Evolutionary conservation across 1,140 invertebrate genomes (phyloP).

Genomic region (Harpegnathos saltator): DNA sequence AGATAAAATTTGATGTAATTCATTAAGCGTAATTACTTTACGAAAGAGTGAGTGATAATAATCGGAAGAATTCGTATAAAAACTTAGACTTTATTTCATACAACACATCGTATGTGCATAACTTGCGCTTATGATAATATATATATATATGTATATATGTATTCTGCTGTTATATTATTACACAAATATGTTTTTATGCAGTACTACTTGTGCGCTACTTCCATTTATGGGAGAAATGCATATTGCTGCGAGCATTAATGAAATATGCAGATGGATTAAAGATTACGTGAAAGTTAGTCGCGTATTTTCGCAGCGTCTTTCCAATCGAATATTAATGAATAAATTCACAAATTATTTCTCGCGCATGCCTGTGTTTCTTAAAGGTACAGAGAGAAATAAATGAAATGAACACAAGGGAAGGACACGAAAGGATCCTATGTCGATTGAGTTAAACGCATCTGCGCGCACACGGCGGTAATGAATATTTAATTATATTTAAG

Average conservation of each 20-base stretch:
- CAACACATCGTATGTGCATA: conserved; percentile 44
- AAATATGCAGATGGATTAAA: conserved; percentile 2
- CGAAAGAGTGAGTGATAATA: not conserved
- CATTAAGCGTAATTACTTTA: too few species aligned
- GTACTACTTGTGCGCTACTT: not conserved
- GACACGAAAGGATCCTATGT: too few species aligned
- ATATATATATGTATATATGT: conserved; percentile 16
- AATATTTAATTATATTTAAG: not conserved
- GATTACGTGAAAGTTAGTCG: conserved; percentile 1
- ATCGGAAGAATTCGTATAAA: conserved; percentile 33
- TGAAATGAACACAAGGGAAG: too few species aligned
- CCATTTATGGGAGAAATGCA: conserved; percentile 19
- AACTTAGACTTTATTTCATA: conserved; percentile 61
- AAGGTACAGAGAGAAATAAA: not conserved
- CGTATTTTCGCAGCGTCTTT: not conserved
- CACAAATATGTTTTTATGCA: conserved; percentile 31
- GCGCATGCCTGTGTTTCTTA: not conserved
- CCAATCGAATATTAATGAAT: not conserved
- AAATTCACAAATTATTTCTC: conserved; percentile 4
- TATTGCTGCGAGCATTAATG: not conserved
- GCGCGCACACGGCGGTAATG: not conserved
- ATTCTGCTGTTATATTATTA: conserved; percentile 18
- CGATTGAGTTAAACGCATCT: not conserved
- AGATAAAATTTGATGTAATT: too few species aligned
- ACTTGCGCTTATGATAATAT: conserved; percentile 39